Conservation (phyloP, 1,140 invertebrate species). For the Drosophila busckii region DNA sequence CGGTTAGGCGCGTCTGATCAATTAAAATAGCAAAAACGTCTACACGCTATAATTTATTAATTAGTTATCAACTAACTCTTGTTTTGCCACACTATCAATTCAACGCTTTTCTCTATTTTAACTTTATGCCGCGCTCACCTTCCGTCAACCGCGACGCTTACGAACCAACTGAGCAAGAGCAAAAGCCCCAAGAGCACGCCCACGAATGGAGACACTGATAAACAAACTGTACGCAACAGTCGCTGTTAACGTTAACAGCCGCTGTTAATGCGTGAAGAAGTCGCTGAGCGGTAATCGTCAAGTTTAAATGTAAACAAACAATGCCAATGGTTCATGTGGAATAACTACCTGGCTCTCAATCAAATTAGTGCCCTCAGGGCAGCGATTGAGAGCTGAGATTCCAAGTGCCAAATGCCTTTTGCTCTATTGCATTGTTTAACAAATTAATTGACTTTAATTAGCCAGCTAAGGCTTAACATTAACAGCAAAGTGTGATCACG, state of each 20-base stretch:
- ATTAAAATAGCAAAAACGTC: slow-evolving; percentile 29
- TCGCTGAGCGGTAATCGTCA: too few species aligned
- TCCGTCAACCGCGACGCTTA: slow-evolving; percentile 7
- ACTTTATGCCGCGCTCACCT: too few species aligned
- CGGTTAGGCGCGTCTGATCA: slow-evolving; percentile 24
- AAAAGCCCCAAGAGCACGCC: too few species aligned
- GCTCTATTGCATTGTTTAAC: slow-evolving; percentile 9
- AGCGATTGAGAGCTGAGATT: slow-evolving; percentile 28
- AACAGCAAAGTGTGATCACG: too few species aligned
- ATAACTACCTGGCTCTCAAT: slow-evolving; percentile 8
- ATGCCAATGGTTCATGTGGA: slow-evolving; percentile 14
- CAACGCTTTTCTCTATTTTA: slow-evolving; percentile 4
- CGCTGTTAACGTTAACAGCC: not conserved
- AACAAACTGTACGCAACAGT: not conserved
- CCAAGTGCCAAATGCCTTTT: slow-evolving; percentile 27
- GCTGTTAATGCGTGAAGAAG: slow-evolving; percentile 1
- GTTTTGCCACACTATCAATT: slow-evolving; percentile 1
- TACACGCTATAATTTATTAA: slow-evolving; percentile 28
- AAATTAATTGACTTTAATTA: slow-evolving; percentile 36
- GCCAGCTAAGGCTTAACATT: slow-evolving; percentile 8
- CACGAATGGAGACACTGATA: slow-evolving; percentile 15
- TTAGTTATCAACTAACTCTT: slow-evolving; percentile 25
- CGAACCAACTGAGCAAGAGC: slow-evolving; percentile 29
- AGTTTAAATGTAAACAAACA: slow-evolving; percentile 39
- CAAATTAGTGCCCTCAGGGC: slow-evolving; percentile 10